phyloP scores from a whole-genome alignment of 2,797 vertebrate genomes.

The Myotis myotis region DNA sequence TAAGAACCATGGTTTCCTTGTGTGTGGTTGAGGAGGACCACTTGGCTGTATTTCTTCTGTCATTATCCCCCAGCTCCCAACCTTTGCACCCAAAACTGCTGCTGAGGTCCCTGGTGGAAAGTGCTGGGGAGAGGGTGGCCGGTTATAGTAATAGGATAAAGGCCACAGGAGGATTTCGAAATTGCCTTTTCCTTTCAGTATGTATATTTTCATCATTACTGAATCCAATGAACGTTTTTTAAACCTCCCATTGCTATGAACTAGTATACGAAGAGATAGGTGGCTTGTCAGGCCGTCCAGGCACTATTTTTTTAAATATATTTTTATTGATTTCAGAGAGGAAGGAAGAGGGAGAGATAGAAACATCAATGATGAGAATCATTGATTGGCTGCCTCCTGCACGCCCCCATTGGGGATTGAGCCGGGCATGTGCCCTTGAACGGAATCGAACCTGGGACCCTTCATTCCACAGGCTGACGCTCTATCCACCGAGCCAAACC shows the following conservation, averaged over 20 bases:
- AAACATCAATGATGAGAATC: too few relatives aligned
- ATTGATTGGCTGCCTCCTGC: too few relatives aligned
- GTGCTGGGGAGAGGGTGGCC: neutral
- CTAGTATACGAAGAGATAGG: neutral
- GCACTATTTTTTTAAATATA: too few relatives aligned
- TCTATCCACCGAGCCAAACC: too few relatives aligned
- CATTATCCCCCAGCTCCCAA: neutral
- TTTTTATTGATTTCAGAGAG: too few relatives aligned
- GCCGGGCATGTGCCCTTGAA: too few relatives aligned
- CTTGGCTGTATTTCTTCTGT: neutral
- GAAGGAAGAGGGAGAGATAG: too few relatives aligned
- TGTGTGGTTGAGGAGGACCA: neutral
- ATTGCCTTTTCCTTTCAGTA: neutral
- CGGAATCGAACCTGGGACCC: too few relatives aligned
- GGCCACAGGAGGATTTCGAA: neutral
- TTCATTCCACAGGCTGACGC: too few relatives aligned
- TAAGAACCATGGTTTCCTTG: neutral
- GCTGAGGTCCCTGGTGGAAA: neutral
- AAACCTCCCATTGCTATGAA: neutral
- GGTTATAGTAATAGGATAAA: neutral
- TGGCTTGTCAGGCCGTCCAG: neutral
- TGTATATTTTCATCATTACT: neutral
- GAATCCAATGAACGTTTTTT: neutral
- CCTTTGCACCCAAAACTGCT: neutral
- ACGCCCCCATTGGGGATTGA: too few relatives aligned